phyloP scores from a whole-genome alignment of 1,140 invertebrate species.

The Camponotus pennsylvanicus region DNA sequence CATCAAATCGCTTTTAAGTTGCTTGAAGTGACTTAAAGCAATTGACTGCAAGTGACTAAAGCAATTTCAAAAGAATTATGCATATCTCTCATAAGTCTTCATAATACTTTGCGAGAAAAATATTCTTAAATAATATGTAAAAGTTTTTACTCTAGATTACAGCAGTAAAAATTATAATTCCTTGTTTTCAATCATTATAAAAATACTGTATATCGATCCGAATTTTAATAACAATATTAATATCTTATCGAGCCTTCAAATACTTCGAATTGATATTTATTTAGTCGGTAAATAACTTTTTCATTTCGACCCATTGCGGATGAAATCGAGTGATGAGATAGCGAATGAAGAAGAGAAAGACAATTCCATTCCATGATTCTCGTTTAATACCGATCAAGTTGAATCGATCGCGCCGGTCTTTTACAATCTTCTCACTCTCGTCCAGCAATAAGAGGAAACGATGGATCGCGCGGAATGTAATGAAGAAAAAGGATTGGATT shows the following conservation, averaged over 20 bases:
- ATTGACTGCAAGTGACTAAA: background rate
- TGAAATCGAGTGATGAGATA: conserved; percentile 16
- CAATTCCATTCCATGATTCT: conserved; percentile 28
- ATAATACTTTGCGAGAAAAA: background rate
- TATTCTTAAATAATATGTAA: background rate
- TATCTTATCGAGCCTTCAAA: background rate
- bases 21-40: background rate
- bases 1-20: background rate
- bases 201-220: background rate
- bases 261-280: conserved; percentile 18
- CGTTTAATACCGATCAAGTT: conserved; percentile 55
- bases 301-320: background rate
- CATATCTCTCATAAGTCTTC: background rate
- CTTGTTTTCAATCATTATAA: background rate
- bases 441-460: conserved; percentile 34
- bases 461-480: conserved; percentile 36
- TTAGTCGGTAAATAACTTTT: conserved; percentile 12
- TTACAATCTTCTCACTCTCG: conserved; percentile 37
- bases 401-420: conserved; percentile 42
- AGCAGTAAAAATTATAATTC: background rate
- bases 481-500: conserved; percentile 58
- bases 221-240: background rate
- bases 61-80: background rate
- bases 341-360: background rate
- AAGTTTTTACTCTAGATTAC: background rate